Percentiles rank a stretch among this genome's conserved stretches.
These are phyloP conservation scores for Liparis tanakae DNA, from an alignment of 2,797 vertebrate genomes.

Conservation along the genomic window DNA sequence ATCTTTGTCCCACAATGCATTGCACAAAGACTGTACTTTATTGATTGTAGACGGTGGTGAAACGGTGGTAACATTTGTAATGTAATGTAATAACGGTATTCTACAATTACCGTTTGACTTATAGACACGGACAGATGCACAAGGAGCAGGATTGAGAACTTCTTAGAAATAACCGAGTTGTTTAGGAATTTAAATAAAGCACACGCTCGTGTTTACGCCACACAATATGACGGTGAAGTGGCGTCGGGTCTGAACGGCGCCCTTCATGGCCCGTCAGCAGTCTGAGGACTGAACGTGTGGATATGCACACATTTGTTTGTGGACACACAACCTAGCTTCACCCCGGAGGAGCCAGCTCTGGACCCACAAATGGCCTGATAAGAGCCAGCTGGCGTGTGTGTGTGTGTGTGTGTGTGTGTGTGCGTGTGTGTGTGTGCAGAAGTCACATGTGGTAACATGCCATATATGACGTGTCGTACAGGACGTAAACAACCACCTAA, in stretches of 20 bases:
- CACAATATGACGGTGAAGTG: not conserved
- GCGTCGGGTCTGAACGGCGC: constrained; percentile 2
- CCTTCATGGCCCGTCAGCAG: not conserved
- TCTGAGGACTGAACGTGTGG: constrained; percentile 14
- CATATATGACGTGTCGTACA: not conserved
- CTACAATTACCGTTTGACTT: not conserved
- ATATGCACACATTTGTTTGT: constrained; percentile 4
- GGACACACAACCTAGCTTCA: not conserved
- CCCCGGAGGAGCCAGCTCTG: constrained; percentile 4
- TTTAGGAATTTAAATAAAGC: constrained; percentile 2
- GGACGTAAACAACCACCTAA: not conserved
- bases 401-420: not conserved
- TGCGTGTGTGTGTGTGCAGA: not conserved
- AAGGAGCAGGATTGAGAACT: not conserved
- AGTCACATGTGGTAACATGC: not conserved
- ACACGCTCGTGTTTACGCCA: not conserved
- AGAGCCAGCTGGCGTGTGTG: constrained; percentile 24
- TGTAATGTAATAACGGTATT: not conserved
- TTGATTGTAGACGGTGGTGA: not conserved
- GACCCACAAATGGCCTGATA: constrained; percentile 6
- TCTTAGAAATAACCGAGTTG: not conserved
- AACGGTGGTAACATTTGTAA: not conserved
- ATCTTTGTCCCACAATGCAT: not conserved
- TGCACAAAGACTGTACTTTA: not conserved
- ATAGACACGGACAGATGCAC: not conserved